phyloP scores from a whole-genome alignment of 1,140 invertebrate species.

The Sinonovacula constricta region DNA sequence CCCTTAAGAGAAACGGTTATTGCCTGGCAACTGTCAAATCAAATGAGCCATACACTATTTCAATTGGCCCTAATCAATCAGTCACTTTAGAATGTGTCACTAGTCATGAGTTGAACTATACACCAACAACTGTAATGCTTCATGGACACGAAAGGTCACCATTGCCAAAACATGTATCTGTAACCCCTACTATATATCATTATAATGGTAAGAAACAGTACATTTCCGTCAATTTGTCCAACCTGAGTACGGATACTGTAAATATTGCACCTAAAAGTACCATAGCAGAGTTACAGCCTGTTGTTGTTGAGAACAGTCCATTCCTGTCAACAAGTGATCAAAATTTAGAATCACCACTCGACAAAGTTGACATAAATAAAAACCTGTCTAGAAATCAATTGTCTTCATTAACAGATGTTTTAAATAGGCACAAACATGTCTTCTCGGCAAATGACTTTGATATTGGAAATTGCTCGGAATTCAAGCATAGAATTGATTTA shows the following conservation, averaged over 20 bases:
- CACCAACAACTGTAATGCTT: too few relatives aligned
- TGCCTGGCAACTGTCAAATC: neutral
- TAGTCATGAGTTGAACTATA: too few relatives aligned
- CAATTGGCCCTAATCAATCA: neutral
- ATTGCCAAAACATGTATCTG: too few relatives aligned
- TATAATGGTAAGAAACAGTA: neutral
- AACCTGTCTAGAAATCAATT: neutral
- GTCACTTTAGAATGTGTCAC: neutral
- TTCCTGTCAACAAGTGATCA: neutral
- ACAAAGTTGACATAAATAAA: slow-evolving; percentile 5
- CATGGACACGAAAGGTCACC: too few relatives aligned
- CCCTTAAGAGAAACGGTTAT: neutral
- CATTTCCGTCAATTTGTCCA: neutral
- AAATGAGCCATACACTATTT: neutral
- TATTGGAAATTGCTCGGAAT: neutral
- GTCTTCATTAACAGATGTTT: neutral
- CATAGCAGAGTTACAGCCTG: slow-evolving; percentile 22
- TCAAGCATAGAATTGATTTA: slow-evolving; percentile 34
- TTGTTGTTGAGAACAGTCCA: neutral
- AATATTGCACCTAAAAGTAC: neutral
- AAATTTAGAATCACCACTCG: neutral
- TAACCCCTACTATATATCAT: too few relatives aligned
- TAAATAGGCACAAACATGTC: neutral
- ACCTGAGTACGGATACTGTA: slow-evolving; percentile 1
- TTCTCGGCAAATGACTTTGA: slow-evolving; percentile 17